These are phyloP conservation scores for Drosophila fungiperda DNA, from an alignment of 2,888 invertebrate species.

Conservation along the genomic window DNA sequence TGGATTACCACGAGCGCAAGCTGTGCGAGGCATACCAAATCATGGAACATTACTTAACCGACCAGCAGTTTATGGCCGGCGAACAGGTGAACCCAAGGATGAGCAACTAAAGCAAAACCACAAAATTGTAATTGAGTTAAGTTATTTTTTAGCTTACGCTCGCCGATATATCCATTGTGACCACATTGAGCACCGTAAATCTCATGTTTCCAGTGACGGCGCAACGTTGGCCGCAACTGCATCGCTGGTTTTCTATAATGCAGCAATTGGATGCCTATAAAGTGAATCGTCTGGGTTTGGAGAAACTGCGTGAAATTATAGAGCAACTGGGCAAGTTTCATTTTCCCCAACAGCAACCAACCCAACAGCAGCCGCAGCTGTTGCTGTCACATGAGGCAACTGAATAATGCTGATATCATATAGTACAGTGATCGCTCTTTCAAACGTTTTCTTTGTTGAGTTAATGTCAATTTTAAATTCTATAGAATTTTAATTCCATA, in stretches of 20 bases:
- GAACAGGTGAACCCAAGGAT: conserved; percentile 65
- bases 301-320: conserved; percentile 70
- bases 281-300: conserved; percentile 78
- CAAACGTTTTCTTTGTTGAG: not conserved
- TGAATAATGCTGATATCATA: not conserved
- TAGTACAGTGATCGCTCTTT: not conserved
- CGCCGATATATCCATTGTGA: conserved; percentile 85
- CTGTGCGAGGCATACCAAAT: conserved; percentile 84
- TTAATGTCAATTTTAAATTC: not conserved
- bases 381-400: not conserved
- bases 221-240: conserved; percentile 82
- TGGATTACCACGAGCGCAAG: conserved; percentile 79
- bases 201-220: conserved; percentile 84
- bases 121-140: conserved; percentile 18
- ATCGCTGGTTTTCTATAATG: conserved; percentile 80
- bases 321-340: conserved; percentile 79
- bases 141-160: conserved; percentile 80
- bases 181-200: conserved; percentile 85
- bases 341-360: conserved; percentile 60
- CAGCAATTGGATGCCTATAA: conserved; percentile 77
- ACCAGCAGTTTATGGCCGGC: conserved; percentile 83
- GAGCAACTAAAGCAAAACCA: conserved; percentile 16
- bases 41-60: conserved; percentile 83
- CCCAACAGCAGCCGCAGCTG: not conserved
- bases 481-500: not conserved